Evolutionary conservation across 2,888 invertebrate species (phyloP).

Genomic region (Synanthedon andrenaeformis): DNA sequence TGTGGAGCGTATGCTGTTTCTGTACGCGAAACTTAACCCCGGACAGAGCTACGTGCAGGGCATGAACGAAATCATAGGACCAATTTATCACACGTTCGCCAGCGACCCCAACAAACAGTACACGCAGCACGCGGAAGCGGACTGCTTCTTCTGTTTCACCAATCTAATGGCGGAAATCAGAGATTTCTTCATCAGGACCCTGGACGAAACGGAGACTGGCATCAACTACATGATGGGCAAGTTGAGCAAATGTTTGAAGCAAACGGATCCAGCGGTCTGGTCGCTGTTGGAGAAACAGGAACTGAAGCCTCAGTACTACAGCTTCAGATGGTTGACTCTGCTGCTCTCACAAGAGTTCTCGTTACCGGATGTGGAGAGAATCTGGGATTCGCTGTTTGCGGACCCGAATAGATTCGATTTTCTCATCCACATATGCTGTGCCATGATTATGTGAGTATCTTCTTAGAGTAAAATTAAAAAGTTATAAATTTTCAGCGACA

Average conservation of each 20-base stretch:
- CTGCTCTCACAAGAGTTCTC: slow-evolving; percentile 97
- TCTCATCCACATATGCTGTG: slow-evolving; percentile 92
- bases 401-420: slow-evolving; percentile 91
- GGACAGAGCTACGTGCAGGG: slow-evolving; percentile 97
- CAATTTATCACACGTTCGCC: slow-evolving; percentile 97
- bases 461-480: not conserved
- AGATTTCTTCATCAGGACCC: slow-evolving; percentile 95
- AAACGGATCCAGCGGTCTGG: slow-evolving; percentile 83
- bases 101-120: slow-evolving; percentile 84
- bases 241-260: slow-evolving; percentile 80
- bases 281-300: slow-evolving; percentile 83
- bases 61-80: slow-evolving; percentile 99
- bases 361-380: slow-evolving; percentile 94
- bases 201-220: slow-evolving; percentile 94
- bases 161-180: slow-evolving; percentile 98
- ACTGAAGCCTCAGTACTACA: slow-evolving; percentile 94
- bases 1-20: slow-evolving; percentile 94
- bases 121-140: slow-evolving; percentile 93
- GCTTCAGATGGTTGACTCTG: slow-evolving; percentile 97
- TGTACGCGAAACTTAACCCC: slow-evolving; percentile 98
- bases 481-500: too few relatives aligned
- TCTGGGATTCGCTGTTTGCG: slow-evolving; percentile 97
- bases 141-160: slow-evolving; percentile 98
- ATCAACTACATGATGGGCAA: slow-evolving; percentile 91
- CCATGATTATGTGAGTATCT: slow-evolving; percentile 95